phyloP scores from a whole-genome alignment of 92 coral and sea anemone species.

The Heteractis magnifica region DNA sequence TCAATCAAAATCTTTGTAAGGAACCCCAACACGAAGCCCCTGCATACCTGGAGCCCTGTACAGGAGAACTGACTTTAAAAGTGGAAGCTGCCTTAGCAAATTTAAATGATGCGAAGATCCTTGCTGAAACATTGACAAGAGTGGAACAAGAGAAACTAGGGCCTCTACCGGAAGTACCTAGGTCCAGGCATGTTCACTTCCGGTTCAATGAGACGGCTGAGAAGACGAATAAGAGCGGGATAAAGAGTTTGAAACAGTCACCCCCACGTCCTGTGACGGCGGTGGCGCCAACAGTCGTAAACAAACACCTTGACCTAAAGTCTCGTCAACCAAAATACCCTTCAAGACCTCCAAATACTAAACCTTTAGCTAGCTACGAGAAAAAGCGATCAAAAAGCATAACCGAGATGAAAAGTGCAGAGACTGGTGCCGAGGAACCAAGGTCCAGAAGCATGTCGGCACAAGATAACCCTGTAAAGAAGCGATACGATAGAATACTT shows the following conservation, averaged over 20 bases:
- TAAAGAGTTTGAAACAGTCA: constrained; percentile 31
- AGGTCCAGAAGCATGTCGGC: constrained; percentile 60
- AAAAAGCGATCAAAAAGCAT: constrained; percentile 58
- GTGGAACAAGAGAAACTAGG: constrained; percentile 88
- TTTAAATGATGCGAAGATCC: constrained; percentile 78
- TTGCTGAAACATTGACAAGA: constrained; percentile 83
- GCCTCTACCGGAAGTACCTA: constrained; percentile 79
- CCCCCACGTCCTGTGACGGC: constrained; percentile 72
- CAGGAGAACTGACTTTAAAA: constrained; percentile 64
- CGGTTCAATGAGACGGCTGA: constrained; percentile 41
- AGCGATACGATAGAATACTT: constrained; percentile 66
- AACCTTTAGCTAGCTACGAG: constrained; percentile 7
- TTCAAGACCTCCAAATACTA: constrained; percentile 71
- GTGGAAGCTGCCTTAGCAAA: constrained; percentile 83
- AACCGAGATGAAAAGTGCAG: constrained; percentile 23
- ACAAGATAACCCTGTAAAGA: constrained; percentile 46
- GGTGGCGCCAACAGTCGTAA: constrained; percentile 69
- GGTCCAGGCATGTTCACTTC: constrained; percentile 78
- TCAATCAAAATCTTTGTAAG: constrained; percentile 8
- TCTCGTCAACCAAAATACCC: constrained; percentile 59
- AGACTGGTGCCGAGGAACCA: constrained; percentile 8
- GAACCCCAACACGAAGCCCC: constrained; percentile 45
- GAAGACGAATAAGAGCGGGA: background rate
- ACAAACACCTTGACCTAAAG: constrained; percentile 13
- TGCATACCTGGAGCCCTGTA: constrained; percentile 75